Evolutionary conservation across 2,888 invertebrate species (phyloP), one percentile per base, ranked within the genome.

Genomic region (Melieria omissa): DNA sequence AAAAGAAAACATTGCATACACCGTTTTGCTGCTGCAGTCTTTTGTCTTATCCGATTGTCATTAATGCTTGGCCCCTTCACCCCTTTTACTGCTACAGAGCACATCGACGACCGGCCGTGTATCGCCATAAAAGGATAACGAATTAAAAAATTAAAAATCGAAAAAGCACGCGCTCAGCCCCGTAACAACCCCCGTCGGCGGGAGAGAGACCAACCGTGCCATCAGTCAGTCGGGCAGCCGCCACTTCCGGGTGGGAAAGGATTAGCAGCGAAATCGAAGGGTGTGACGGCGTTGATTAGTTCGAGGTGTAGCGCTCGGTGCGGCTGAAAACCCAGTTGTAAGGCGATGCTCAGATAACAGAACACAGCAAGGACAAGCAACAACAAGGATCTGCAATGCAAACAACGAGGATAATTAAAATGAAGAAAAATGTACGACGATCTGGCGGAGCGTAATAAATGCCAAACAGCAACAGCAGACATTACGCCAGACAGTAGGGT

Each of bases 361-460:
- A 10, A 52, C 70, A 29, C 64, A 67, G 45, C 47, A 49, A 16
- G 9, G 16, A 14, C 42, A 65, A 54, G 63, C 54, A 71, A 49
- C 42, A 65, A 42, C 10, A 70, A 16, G 66, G 62, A 70, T 47
- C 63, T 65, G 16, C 63, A 74, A 67, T n/a, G 57, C 65, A 63
- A 70, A 70, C 70, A 72, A 70, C 68, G 63, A 67, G 73, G 75
- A 76, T 80, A 80, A 79, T 77, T 76, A 76, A 74, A 77, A 75
- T 72, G 74, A 74, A 58, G 47, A 77, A 73, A 77, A 74, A 73
- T 75, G 67, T 70, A 75, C 65, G 68, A 62, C 55, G 68, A 10
- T 72, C 16, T 78, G 81, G 79, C 79, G 79, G 81, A 82, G 82
- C 81, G 80, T 80, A 82, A 83, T 83, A 83, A 82, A 83, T 82